Evolutionary conservation across 2,888 invertebrate genomes (phyloP).

Genomic region (Cephus runcator): DNA sequence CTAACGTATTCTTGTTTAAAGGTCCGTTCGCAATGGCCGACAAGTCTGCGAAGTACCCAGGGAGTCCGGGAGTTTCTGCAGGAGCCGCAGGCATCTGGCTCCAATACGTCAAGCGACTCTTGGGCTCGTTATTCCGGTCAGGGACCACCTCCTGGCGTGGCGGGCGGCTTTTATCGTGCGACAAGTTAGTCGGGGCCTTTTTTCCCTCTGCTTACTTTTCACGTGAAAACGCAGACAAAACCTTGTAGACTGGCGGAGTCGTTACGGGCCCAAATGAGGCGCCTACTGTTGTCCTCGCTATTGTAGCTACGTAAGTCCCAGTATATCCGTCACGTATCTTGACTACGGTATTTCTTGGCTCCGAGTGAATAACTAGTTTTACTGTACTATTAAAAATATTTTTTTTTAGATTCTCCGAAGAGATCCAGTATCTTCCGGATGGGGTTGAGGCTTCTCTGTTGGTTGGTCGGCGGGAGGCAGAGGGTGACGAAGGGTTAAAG

Average conservation of each 20-base stretch:
- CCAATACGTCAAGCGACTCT: constrained; percentile 4
- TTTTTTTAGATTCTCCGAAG: neutral
- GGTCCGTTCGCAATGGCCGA: neutral
- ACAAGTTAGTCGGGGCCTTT: neutral
- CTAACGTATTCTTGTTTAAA: neutral
- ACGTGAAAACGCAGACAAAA: neutral
- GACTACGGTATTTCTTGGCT: neutral
- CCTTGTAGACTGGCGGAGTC: constrained; percentile 9
- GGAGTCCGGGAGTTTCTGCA: neutral
- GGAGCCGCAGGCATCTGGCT: constrained; percentile 2
- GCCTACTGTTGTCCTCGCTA: constrained; percentile 13
- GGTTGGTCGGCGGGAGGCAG: neutral
- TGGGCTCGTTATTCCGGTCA: constrained; percentile 22
- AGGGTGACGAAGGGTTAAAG: neutral
- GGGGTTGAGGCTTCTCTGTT: neutral
- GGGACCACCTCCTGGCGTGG: constrained; percentile 24
- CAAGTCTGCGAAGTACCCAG: neutral
- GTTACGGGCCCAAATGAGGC: constrained; percentile 31
- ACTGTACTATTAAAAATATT: too few relatives aligned
- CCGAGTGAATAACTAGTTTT: neutral
- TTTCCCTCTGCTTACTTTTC: neutral
- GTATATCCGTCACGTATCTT: neutral
- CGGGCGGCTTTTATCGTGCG: constrained; percentile 2
- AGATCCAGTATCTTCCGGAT: neutral
- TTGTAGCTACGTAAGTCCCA: constrained; percentile 11